Evolutionary conservation across 2,888 invertebrate species (phyloP), one percentile per base, ranked within the genome.

Genomic region (Pteria penguin): DNA sequence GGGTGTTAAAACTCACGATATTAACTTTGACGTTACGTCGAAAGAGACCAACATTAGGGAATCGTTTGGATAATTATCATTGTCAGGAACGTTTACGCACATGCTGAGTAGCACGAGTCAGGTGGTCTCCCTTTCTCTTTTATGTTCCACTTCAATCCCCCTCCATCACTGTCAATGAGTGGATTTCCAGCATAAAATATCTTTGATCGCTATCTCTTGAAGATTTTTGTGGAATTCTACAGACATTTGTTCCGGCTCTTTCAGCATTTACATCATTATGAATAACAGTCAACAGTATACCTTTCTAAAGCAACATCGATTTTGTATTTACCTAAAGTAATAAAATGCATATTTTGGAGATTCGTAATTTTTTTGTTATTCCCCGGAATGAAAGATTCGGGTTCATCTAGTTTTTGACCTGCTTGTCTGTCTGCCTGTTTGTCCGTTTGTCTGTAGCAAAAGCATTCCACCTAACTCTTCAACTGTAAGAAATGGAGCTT

Each of bases 51-150:
- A 77, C 76, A 70, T 73, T 67, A 26, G 76, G 68, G 76, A 70
- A 77, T 77, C 70, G 76, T 73, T 77, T 66, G 62, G 65, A 60
- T 66, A 70, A 77, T 77, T 69, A 77, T 69, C 65, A 67, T 73
- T 63, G 76, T 73, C 76, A 73, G 69, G 8, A 58, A 60, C 73
- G 65, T 63, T 77, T 73, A 73, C 52, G 31, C 57, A 65, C 60
- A 33, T 62, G 65, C 57, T 61, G 69, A 60, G 69, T 65, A 32
- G 31, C 52, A 57, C 31, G 32, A 73, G 68, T 77, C 73, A 77
- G 76, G 73, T 77, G 76, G 76, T 77, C 76, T 63, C 4, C 52
- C 36, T 31, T 58, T 63, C 58, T 63, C 69, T 69, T 72, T 77
- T 65, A 77, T 73, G 73, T 67, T 68, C 32, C 58, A 73, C 73